phyloP scores from a whole-genome alignment of 2,797 vertebrate species.

The Danio jaintianensis region DNA sequence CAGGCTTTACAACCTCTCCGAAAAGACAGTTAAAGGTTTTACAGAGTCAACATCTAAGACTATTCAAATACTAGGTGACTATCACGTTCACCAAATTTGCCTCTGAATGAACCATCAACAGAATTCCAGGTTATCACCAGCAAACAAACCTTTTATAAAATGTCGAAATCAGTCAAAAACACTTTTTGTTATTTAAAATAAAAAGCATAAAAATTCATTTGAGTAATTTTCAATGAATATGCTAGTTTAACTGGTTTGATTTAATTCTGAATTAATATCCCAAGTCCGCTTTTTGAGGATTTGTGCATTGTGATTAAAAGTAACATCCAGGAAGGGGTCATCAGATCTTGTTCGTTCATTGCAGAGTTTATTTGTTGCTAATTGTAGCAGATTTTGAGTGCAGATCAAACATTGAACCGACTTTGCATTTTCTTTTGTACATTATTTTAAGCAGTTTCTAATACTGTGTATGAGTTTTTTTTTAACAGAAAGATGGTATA shows the following conservation, averaged over 20 bases:
- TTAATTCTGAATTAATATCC: not conserved
- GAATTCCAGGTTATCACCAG: not conserved
- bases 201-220: too few species aligned
- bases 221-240: not conserved
- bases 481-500: not conserved
- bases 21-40: slow-evolving; percentile 22
- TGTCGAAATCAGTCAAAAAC: too few species aligned
- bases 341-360: too few species aligned
- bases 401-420: not conserved
- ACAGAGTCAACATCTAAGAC: not conserved
- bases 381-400: not conserved
- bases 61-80: not conserved
- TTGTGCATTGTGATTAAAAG: not conserved
- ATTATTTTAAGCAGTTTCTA: not conserved
- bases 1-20: slow-evolving; percentile 59
- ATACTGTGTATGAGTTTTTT: not conserved
- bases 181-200: too few species aligned
- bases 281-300: not conserved
- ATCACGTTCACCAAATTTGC: not conserved
- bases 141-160: not conserved
- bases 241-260: not conserved
- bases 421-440: not conserved
- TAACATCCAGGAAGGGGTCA: too few species aligned
- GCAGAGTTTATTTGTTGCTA: too few species aligned
- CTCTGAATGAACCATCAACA: not conserved